Base-by-base conservation (phyloP, 2,113 vertebrate genomes). In the Irena cyanogastra region DNA sequence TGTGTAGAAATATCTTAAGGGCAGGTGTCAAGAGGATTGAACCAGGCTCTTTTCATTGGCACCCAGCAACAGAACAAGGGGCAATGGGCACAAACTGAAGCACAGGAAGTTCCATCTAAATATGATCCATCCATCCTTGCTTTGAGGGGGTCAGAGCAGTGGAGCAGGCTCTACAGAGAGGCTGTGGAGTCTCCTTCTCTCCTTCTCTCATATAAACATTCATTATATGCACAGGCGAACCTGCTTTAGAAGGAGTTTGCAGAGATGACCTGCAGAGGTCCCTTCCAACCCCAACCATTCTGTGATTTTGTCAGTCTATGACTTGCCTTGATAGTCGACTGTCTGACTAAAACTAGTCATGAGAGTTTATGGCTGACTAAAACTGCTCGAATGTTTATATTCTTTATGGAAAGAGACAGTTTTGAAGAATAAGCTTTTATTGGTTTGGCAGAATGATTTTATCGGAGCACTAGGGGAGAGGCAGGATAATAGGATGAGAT, bases 361-460 rank as follows among this genome's bases (percentile, higher is more conserved):
- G 14, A 61, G 78, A 69, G 19, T 57, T 47, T 44, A 31, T 65
- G 57, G 66, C 70, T 4, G 14, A 14, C 52, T 90, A 39, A 77
- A 91, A 65, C n/a, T 68, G 61, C 59, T 44, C 59, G 42, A 66
- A 19, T 78, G 83, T 83, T 88, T 79, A 19, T 56, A 5, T 69
- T 39, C 59, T 75, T 84, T 2, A 80, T 35, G 27, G 47, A n/a
- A n/a, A 61, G 19, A 71, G 71, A 47, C 31, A 33, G 44, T 78
- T 94, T 64, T 71, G 64, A 94, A 75, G 54, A 95, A 52, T 56
- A 81, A 74, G 30, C 35, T 69, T 91, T 94, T 81, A 75, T 82
- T 91, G 44, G 53, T 87, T 69, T 82, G 77, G 52, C 72, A 57
- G 56, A 87, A 71, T 49, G 33, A 49, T 93, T 95, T 95, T 95